phyloP scores from a whole-genome alignment of 2,113 vertebrate species.

The Vulpes vulpes region DNA sequence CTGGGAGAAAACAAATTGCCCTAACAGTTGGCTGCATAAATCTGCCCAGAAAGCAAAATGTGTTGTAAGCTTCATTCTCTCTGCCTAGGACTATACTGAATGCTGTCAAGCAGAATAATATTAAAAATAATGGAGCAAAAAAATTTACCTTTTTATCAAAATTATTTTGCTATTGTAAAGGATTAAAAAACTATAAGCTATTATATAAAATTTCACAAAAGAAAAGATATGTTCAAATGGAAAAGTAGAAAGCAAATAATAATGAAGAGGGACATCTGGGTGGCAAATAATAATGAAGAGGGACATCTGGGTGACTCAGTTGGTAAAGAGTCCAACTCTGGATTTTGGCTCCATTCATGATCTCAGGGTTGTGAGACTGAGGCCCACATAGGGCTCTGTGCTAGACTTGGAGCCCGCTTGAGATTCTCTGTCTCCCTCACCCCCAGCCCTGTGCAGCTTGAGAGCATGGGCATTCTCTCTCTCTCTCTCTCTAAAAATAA shows the following conservation, averaged over 20 bases:
- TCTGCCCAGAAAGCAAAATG: slow-evolving; percentile 6
- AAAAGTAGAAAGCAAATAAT: background rate
- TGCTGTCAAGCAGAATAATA: background rate
- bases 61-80: background rate
- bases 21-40: background rate
- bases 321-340: background rate
- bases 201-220: background rate
- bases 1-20: background rate
- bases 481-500: background rate
- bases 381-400: accelerated
- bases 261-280: background rate
- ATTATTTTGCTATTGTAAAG: background rate
- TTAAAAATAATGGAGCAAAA: background rate
- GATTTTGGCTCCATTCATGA: background rate
- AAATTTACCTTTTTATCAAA: background rate
- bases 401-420: background rate
- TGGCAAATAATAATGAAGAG: background rate
- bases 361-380: background rate
- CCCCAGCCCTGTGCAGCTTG: background rate
- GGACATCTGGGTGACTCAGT: background rate
- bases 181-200: background rate
- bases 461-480: background rate
- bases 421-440: background rate
- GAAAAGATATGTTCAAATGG: background rate
- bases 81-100: background rate